phyloP scores from a whole-genome alignment of 2,888 invertebrate species.

The Mesochorus sp. region DNA sequence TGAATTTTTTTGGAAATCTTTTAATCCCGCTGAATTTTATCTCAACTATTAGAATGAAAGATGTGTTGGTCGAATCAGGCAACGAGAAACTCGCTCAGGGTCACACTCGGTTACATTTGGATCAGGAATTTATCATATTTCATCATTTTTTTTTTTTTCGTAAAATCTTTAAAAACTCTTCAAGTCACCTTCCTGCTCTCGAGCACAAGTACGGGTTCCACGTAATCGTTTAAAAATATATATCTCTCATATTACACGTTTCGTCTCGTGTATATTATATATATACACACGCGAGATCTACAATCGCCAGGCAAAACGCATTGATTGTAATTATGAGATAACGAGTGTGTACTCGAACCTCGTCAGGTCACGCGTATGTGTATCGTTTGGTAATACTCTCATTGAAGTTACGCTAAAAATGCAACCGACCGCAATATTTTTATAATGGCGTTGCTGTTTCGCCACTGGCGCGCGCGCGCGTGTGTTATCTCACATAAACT shows the following conservation, averaged over 20 bases:
- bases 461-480: conserved; percentile 45
- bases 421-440: background rate
- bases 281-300: background rate
- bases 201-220: background rate
- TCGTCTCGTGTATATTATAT: background rate
- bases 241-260: background rate
- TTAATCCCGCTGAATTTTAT: too few relatives aligned
- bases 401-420: background rate
- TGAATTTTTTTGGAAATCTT: too few relatives aligned
- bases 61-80: background rate
- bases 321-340: conserved; percentile 39
- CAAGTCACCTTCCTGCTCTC: background rate
- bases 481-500: conserved; percentile 45
- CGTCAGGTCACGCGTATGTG: conserved; percentile 30
- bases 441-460: conserved; percentile 51
- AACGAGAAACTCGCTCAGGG: conserved; percentile 1
- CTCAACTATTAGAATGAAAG: too few relatives aligned
- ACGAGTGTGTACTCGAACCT: background rate
- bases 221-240: too few relatives aligned
- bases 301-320: conserved; percentile 17
- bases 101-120: background rate
- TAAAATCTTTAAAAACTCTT: background rate
- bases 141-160: too few relatives aligned
- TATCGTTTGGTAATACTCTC: conserved; percentile 2
- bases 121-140: background rate